These are phyloP conservation scores for Tinea semifulvella DNA, from an alignment of 2,888 invertebrate species.

Conservation along the genomic window DNA sequence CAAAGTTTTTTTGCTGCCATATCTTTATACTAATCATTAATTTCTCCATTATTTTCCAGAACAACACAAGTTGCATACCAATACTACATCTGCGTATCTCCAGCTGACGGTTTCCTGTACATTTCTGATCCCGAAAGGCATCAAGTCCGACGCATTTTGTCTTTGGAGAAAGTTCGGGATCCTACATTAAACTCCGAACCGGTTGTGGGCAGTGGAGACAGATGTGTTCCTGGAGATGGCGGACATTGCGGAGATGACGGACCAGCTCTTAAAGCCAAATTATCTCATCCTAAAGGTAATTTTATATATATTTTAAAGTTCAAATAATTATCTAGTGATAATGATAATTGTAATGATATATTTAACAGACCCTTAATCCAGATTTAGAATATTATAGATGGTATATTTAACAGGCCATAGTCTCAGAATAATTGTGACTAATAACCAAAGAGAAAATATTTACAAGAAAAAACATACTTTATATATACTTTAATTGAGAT, in stretches of 20 bases:
- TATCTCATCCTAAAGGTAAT: slow-evolving; percentile 94
- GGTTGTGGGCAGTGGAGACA: slow-evolving; percentile 89
- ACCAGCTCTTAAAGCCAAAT: slow-evolving; percentile 86
- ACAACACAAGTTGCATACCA: slow-evolving; percentile 96
- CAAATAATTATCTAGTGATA: neutral
- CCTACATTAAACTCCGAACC: slow-evolving; percentile 86
- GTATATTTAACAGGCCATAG: no score
- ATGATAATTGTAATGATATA: neutral
- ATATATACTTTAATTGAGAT: no score
- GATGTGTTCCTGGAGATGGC: slow-evolving; percentile 94
- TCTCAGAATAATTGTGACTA: no score
- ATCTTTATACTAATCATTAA: neutral
- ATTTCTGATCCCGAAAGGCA: slow-evolving; percentile 96
- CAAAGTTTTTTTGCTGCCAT: neutral
- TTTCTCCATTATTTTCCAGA: slow-evolving; percentile 60
- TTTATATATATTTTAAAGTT: neutral
- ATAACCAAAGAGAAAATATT: no score
- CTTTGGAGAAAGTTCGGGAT: slow-evolving; percentile 82
- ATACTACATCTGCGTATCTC: slow-evolving; percentile 95
- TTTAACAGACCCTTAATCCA: neutral
- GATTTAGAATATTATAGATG: no score
- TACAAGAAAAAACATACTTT: no score
- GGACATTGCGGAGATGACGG: slow-evolving; percentile 96
- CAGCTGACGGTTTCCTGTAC: slow-evolving; percentile 94
- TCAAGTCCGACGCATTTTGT: slow-evolving; percentile 82